These are phyloP conservation scores for Eufriesea mexicana DNA, from an alignment of 1,140 invertebrate species.

Conservation along the genomic window DNA sequence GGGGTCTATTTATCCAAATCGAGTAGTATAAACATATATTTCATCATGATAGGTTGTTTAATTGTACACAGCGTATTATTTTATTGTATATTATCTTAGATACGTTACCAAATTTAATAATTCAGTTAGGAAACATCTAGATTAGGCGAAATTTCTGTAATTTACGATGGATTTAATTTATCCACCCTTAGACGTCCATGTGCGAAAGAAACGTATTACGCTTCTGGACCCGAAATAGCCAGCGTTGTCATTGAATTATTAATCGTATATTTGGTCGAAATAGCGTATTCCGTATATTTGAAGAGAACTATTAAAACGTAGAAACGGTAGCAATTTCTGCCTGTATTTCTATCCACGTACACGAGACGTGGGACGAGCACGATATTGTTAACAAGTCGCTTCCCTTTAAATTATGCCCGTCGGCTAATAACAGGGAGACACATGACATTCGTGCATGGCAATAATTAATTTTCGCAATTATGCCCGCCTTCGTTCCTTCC, in stretches of 20 bases:
- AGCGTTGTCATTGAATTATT: background rate
- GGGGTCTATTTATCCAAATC: too few species aligned
- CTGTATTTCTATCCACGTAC: conserved; percentile 15
- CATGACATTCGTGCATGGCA: conserved; percentile 79
- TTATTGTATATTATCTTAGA: too few species aligned
- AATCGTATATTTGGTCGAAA: background rate
- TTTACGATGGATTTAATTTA: too few species aligned
- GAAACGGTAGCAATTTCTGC: background rate
- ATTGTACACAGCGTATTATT: too few species aligned
- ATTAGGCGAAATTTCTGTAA: too few species aligned
- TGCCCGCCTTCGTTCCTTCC: conserved; percentile 57
- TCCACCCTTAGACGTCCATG: too few species aligned
- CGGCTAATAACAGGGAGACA: conserved; percentile 78
- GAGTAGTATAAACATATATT: too few species aligned
- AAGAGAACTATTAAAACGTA: background rate
- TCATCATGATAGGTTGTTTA: too few species aligned
- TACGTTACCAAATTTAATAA: too few species aligned
- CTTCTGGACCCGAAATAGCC: background rate
- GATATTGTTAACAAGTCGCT: conserved; percentile 78
- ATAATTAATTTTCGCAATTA: conserved; percentile 82
- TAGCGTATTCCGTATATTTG: too few species aligned
- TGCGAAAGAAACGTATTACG: too few species aligned
- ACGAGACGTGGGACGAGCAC: conserved; percentile 60
- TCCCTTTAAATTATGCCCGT: conserved; percentile 78
- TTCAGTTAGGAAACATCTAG: too few species aligned